Evolutionary conservation across 2,113 vertebrate genomes (phyloP).

Genomic region (Serilophus lunatus): DNA sequence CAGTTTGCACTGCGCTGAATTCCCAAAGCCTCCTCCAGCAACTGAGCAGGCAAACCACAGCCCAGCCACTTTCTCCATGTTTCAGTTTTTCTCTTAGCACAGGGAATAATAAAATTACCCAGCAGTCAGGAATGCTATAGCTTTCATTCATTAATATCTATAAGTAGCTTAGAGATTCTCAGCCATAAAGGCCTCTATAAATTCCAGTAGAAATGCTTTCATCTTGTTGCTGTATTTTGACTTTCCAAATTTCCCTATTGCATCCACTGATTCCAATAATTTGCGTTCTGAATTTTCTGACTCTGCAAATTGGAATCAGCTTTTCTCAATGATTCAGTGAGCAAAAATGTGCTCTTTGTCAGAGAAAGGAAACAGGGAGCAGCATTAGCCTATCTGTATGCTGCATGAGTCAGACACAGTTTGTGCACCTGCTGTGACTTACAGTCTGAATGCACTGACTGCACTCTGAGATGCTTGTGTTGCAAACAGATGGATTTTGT

Average conservation of each 20-base stretch:
- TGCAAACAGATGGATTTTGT: slow-evolving; percentile 55
- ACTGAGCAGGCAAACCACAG: slow-evolving; percentile 7
- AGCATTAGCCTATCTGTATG: background rate
- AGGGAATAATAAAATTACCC: slow-evolving; percentile 38
- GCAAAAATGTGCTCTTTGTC: background rate
- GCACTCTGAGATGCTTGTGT: background rate
- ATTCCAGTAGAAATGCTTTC: background rate
- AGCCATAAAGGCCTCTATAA: background rate
- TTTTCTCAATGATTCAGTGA: background rate
- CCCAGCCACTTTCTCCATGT: background rate
- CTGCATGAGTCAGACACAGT: background rate
- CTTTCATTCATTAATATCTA: slow-evolving; percentile 37
- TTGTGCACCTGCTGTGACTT: slow-evolving; percentile 30
- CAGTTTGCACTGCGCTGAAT: background rate
- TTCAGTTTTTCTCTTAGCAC: background rate
- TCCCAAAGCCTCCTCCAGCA: background rate
- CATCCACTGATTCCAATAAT: background rate
- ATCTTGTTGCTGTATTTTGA: background rate
- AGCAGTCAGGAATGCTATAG: background rate
- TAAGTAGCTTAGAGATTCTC: slow-evolving; percentile 28
- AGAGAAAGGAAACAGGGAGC: background rate
- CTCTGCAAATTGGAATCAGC: background rate
- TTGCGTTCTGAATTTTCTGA: background rate
- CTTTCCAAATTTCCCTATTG: background rate
- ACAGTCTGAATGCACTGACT: background rate